Conservation (phyloP, 2,888 invertebrate species). For the Eilema sororculum region DNA sequence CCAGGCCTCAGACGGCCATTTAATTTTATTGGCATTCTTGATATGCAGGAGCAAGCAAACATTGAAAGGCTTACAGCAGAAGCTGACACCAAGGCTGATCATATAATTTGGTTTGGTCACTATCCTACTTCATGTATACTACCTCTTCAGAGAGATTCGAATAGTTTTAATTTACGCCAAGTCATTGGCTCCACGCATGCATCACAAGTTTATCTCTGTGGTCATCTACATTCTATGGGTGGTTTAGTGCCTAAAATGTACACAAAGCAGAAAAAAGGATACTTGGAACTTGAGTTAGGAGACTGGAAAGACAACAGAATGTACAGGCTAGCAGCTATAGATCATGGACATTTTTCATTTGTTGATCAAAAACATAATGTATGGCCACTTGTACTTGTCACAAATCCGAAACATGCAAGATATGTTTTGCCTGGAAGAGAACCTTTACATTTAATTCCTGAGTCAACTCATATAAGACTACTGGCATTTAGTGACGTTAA, state of each 20-base stretch:
- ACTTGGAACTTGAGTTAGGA: slow-evolving; percentile 94
- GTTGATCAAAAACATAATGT: slow-evolving; percentile 91
- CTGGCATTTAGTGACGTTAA: slow-evolving; percentile 91
- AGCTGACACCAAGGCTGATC: slow-evolving; percentile 80
- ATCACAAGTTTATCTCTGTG: slow-evolving; percentile 94
- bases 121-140: slow-evolving; percentile 96
- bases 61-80: slow-evolving; percentile 87
- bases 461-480: slow-evolving; percentile 93
- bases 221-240: slow-evolving; percentile 95
- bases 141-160: slow-evolving; percentile 82
- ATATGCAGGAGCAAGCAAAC: slow-evolving; percentile 85
- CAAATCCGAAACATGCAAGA: slow-evolving; percentile 96
- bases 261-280: slow-evolving; percentile 93
- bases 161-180: slow-evolving; percentile 83
- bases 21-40: slow-evolving; percentile 94
- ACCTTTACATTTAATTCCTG: slow-evolving; percentile 88
- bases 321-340: slow-evolving; percentile 94
- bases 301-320: slow-evolving; percentile 97
- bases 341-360: slow-evolving; percentile 96
- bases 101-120: slow-evolving; percentile 92
- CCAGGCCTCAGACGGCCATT: slow-evolving; percentile 95
- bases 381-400: slow-evolving; percentile 94
- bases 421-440: slow-evolving; percentile 92
- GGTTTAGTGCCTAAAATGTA: slow-evolving; percentile 94
- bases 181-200: slow-evolving; percentile 87